Conservation (phyloP, 2,113 vertebrate species). For the Columba livia region DNA sequence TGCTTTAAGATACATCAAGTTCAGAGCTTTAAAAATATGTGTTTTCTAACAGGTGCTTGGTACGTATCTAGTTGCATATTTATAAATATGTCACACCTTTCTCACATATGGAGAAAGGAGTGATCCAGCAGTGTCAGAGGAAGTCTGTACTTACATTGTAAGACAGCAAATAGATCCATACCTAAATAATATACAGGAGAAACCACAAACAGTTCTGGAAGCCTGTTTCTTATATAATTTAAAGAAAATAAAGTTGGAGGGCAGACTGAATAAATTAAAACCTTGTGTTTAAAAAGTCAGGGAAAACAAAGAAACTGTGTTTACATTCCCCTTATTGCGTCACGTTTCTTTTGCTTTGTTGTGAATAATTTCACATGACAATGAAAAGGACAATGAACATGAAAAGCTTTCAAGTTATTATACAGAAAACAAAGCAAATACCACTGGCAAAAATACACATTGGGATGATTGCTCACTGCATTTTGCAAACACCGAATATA, state of each 20-base stretch:
- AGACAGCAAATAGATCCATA: neutral
- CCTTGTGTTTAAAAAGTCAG: neutral
- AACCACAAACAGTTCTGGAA: neutral
- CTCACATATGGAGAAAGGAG: rapidly evolving
- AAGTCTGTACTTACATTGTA: neutral
- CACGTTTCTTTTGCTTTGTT: neutral
- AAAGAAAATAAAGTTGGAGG: neutral
- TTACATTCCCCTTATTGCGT: neutral
- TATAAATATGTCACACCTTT: neutral
- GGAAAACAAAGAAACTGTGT: neutral
- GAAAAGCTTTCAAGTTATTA: neutral
- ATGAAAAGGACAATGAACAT: neutral
- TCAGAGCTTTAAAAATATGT: neutral
- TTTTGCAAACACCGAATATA: neutral
- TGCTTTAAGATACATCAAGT: neutral
- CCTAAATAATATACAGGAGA: neutral
- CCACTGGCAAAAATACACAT: neutral
- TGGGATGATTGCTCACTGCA: neutral
- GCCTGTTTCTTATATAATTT: neutral
- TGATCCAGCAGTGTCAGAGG: neutral
- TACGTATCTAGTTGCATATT: neutral
- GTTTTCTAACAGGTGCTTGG: neutral
- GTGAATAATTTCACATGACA: neutral
- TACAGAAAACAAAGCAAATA: neutral
- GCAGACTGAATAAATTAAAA: neutral